A percentile compares a stretch with the other conserved stretches of the same genome.
Evolutionary conservation across 2,888 invertebrate genomes (phyloP).

Genomic region (Eupithecia vulgata): DNA sequence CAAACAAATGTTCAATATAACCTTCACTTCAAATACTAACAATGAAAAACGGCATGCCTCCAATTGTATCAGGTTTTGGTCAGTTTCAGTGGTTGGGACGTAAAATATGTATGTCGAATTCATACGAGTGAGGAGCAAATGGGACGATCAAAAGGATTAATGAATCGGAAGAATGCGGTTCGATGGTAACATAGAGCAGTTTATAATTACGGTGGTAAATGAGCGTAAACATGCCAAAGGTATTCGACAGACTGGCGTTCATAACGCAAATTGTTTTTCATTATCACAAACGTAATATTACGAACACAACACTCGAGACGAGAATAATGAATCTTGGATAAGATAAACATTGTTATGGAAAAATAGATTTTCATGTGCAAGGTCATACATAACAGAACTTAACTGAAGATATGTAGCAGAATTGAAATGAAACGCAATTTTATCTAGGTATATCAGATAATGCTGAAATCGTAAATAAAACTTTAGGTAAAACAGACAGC

Average conservation of each 20-base stretch:
- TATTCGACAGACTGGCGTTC: constrained; percentile 17
- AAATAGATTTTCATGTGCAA: not conserved
- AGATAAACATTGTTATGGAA: not conserved
- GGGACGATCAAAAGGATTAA: constrained; percentile 38
- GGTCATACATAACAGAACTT: not conserved
- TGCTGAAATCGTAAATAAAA: not conserved
- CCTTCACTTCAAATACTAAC: constrained; percentile 11
- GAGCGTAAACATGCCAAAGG: constrained; percentile 25
- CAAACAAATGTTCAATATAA: constrained; percentile 20
- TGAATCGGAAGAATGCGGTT: constrained; percentile 39
- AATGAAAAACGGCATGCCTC: constrained; percentile 19
- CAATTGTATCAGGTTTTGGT: constrained; percentile 20
- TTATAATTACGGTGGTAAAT: constrained; percentile 20
- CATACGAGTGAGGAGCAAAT: constrained; percentile 15
- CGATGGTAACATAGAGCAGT: constrained; percentile 23
- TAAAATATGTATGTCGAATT: constrained; percentile 17
- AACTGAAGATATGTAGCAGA: not conserved
- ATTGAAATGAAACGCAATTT: constrained; percentile 2
- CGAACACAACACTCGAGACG: constrained; percentile 1
- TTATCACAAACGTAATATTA: constrained; percentile 1
- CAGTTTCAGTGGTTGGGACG: constrained; percentile 17
- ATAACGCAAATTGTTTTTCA: constrained; percentile 18
- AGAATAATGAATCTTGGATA: not conserved
- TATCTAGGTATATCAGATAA: not conserved
- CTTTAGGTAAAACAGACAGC: constrained; percentile 1